Base-by-base conservation (phyloP, 1,140 invertebrate genomes). In the Pararge aegeria region DNA sequence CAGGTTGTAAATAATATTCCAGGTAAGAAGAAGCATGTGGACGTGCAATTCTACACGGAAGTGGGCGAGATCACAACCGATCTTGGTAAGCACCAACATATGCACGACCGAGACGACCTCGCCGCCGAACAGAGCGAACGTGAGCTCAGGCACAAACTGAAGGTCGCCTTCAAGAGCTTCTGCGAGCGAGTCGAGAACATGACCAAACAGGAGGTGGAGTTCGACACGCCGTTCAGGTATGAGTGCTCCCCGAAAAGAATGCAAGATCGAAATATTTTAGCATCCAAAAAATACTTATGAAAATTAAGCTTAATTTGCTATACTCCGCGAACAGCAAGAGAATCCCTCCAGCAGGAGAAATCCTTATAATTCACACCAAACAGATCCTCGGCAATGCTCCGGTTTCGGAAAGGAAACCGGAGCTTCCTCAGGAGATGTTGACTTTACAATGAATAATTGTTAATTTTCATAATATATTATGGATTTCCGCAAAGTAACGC, bases 41-140 rank as follows among this genome's bases (percentile, higher is more conserved):
- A 99, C 90, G 98, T 99, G 2, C 98, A 99, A 82, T 99, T 99
- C 91, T 99, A 99, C 85, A 99, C 98, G 0, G 99, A 99, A 91
- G 99, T 99, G 51, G 99, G 99, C 75, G 99, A 99, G 91, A 99
- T 99, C 38, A 99, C 98, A 0, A 99, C 99, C 1, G 99, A 99
- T 93, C 91, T 99, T 57, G 98, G 98, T 37, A 99, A 99, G 90
- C 98, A 99, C 90, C 98, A 99, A 80, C 98, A 99, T 83, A 99
- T 99, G 98, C 98, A 99, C 78, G 99, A 99, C 89, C 92, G 98
- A 42, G 99, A 99, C 90, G 99, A 99, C 93, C 91, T 99, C 42
- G 97, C 98, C 4, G 98, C 98, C 13, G 99, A 99, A 91, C 98
- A 99, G 90, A 97, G 98, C 40, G 99, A 99, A 90, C 91, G 98